Evolutionary conservation across 2,113 vertebrate species (phyloP), one percentile per base, ranked within the genome.

Genomic region (Microtus montanus): DNA sequence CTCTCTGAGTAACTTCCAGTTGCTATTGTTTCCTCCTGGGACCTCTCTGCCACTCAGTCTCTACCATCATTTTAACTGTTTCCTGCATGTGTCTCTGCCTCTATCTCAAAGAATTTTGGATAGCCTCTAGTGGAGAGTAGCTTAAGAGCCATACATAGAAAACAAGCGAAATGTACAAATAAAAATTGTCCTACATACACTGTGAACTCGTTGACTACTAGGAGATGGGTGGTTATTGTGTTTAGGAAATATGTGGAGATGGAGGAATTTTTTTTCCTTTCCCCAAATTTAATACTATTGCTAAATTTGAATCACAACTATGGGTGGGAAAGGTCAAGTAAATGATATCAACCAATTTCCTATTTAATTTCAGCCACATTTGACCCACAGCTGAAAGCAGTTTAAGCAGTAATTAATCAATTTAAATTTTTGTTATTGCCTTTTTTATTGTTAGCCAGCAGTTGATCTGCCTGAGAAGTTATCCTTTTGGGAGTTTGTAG

Each of bases 251-350:
- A 84, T 52, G 91, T 13, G n/a, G 2, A 79, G 38, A 83, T 30
- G 1, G 2, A 87, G 4, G 9, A 22, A 52, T 44, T 41, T 96
- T 71, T 58, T n/a, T 79, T 14, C 13, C 74, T 64, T 8, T 71
- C 3, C 4, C 44, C 33, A 71, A 91, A 77, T 52, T 49, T 86
- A 66, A 52, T 89, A 41, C 20, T 77, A 19, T 38, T 12, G 20
- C 79, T 91, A 63, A 79, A 85, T 88, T 41, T 85, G 54, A 94
- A 44, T 90, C 84, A 44, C 30, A 91, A 75, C 19, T 10, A 24
- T 49, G 17, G 24, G 14, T 7, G 1, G 5, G 71, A 89, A 75
- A n/a, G 20, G 71, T 78, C n/a, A 82, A 71, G 47, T 82, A 52
- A 10, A 58, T 47, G 24, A 66, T 10, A 74, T n/a, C 38, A 68